Conservation (phyloP, 1,140 invertebrate genomes). For the Latrodectus geometricus region DNA sequence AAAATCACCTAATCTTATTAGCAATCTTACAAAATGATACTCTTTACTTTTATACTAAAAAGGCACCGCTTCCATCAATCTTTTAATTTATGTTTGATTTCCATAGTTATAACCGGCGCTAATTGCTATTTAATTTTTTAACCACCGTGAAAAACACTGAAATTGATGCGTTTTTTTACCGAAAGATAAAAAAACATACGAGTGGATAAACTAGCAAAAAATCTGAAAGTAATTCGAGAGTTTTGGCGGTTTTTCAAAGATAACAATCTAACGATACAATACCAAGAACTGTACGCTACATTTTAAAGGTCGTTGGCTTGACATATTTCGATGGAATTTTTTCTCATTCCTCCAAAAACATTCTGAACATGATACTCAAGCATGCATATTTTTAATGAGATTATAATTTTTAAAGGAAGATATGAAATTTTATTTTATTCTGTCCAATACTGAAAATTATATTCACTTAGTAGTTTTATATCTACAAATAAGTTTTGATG, state of each 20-base stretch:
- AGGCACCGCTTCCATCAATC: too few relatives aligned
- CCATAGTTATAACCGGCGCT: not conserved
- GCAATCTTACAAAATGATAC: not conserved
- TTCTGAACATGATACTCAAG: too few relatives aligned
- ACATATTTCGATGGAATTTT: not conserved
- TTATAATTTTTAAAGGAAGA: too few relatives aligned
- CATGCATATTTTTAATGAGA: too few relatives aligned
- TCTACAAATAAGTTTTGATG: too few relatives aligned
- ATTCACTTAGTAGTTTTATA: too few relatives aligned
- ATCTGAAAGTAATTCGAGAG: slow-evolving; percentile 28
- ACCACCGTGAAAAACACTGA: not conserved
- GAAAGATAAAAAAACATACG: not conserved
- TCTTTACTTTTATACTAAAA: too few relatives aligned
- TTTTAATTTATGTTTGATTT: not conserved
- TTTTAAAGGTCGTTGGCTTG: slow-evolving; percentile 10
- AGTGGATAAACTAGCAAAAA: not conserved
- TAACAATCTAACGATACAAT: slow-evolving; percentile 40
- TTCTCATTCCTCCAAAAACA: not conserved
- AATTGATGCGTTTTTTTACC: not conserved
- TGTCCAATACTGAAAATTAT: too few relatives aligned
- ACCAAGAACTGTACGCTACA: slow-evolving; percentile 11
- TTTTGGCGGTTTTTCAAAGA: slow-evolving; percentile 39
- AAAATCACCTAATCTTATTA: too few relatives aligned
- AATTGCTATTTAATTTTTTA: slow-evolving; percentile 20
- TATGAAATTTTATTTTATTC: too few relatives aligned